Base-by-base conservation (phyloP, 2,888 invertebrate genomes). In the Drosophila affinis region DNA sequence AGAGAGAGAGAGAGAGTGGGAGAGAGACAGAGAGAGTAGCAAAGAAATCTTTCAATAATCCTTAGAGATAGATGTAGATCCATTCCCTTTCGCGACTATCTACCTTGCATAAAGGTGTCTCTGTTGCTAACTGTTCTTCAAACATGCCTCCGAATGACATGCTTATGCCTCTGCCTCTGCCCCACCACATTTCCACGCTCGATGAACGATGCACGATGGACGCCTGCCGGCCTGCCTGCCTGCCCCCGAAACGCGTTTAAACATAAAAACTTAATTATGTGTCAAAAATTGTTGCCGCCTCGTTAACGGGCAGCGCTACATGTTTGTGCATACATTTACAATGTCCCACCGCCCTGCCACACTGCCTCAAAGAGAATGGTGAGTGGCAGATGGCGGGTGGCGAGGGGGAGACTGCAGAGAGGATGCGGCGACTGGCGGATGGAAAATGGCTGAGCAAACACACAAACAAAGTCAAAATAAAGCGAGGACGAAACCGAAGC, bases 191-290 rank as follows among this genome's bases (percentile, higher is more conserved):
- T 39, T 59, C 64, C 18, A n/a, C 32, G 68, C 57, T 56, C 47
- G 47, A 53, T 53, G 56, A 44, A 39, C 51, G 49, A 51, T 54
- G 39, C 14, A n/a, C 21, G 27, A 44, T 54, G 69, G 69, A 69
- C 47, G 52, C 69, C 27, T 1, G 27, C 9, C 27, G 0, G 61
- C 46, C 47, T 32, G 32, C 34, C 4, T 2, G 12, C 34, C 34
- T 12, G 12, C 12, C 34, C 34, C 47, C 39, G 27, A 75, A 75
- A 67, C 72, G 54, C 59, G 68, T 64, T 73, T 74, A 69, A 82
- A 84, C 79, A 82, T 77, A 70, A 76, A 79, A 79, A 75, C 75
- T 85, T 87, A 87, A 85, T 85, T 83, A 79, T 81, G 79, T 81
- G 76, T 81, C 72, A 75, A 79, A 79, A 78, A 74, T 74, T 75